Evolutionary conservation across 2,888 invertebrate genomes (phyloP), one percentile per base, ranked within the genome.

Genomic region (Ypsolopha scabrella): DNA sequence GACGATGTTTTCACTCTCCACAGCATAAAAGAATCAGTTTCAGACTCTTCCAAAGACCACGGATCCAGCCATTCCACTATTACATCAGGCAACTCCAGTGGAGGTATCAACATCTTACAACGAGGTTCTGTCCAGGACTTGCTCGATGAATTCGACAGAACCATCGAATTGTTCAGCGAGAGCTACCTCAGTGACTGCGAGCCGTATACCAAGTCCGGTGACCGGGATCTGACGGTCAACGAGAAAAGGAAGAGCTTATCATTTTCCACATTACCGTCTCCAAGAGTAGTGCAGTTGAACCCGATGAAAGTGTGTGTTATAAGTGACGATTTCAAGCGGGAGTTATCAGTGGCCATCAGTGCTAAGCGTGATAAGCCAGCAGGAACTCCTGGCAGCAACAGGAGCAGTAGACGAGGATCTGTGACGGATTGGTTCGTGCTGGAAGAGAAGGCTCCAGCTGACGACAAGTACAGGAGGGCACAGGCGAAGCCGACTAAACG

Each of bases 361-460:
- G 65, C 63, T 39, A 76, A 72, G 55, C 71, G 68, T 55, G n/a
- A n/a, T n/a, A n/a, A n/a, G n/a, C n/a, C n/a, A n/a, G 58, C 51
- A 0, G 63, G 59, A 59, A 62, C 51, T 48, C 61, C 60, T 44
- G 53, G 55, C 8, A 52, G 57, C 24, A 56, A 60, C 39, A 64
- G 59, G 51, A 60, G 63, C 35, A 65, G 61, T 6, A 68, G 85
- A 46, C 66, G 86, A 43, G 82, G 82, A 4, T 86, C 86, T 0
- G 85, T 82, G 53, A 86, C 86, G 3, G 85, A 86, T 62, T 86
- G 85, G 78, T 83, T 80, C 53, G 79, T 86, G 56, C 59, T 86
- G 41, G 86, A 86, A 58, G 86, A 86, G 52, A 64, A 64, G 48
- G 57, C 55, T 0, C 58, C 57, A 44, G 55, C 52, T 11, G 57